These are phyloP conservation scores for Manis pentadactyla DNA, from an alignment of 2,797 vertebrate species.

Conservation along the genomic window DNA sequence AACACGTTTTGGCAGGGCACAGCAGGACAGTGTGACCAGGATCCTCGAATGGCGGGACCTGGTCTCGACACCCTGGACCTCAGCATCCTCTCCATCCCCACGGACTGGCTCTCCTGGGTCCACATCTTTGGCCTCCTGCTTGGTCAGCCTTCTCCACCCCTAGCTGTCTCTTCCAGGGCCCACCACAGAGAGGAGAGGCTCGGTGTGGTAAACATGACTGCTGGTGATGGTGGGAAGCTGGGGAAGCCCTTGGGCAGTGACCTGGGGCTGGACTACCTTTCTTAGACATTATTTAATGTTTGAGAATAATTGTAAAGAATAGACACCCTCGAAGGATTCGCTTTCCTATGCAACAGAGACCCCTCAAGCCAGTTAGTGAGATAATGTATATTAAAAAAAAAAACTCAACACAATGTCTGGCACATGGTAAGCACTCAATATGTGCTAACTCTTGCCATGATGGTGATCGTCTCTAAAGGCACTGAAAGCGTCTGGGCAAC, in stretches of 20 bases:
- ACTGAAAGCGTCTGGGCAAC: background rate
- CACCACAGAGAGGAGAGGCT: background rate
- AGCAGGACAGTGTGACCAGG: background rate
- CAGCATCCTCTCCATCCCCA: background rate
- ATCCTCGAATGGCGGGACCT: background rate
- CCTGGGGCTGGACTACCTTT: background rate
- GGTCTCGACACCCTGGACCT: fast-evolving
- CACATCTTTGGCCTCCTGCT: background rate
- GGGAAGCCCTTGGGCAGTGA: background rate
- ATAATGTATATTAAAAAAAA: background rate
- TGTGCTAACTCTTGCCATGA: background rate
- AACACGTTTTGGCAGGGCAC: background rate
- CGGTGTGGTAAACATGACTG: fast-evolving
- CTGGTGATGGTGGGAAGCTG: background rate
- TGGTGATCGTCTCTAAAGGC: background rate
- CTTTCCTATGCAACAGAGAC: background rate
- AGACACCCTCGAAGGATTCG: background rate
- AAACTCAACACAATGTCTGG: background rate
- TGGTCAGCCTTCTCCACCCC: background rate
- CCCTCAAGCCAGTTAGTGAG: background rate
- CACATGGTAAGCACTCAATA: background rate
- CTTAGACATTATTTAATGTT: background rate
- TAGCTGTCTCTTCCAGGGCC: background rate
- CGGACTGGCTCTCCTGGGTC: background rate
- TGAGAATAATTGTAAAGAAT: background rate